Evolutionary conservation across 2,113 vertebrate species (phyloP).

Genomic region (Hyperopisus bebe): DNA sequence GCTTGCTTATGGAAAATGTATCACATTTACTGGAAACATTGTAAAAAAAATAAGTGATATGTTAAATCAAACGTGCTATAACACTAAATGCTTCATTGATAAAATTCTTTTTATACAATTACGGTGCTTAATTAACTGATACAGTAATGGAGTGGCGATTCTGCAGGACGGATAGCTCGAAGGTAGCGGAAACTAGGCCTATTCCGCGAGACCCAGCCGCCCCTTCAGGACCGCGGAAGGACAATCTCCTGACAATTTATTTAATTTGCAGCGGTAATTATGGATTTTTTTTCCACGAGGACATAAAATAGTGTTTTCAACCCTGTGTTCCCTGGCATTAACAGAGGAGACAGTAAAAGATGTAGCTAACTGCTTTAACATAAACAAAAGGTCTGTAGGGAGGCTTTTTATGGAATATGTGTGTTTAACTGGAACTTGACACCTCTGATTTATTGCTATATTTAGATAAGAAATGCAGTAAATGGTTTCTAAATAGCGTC

Average conservation of each 20-base stretch:
- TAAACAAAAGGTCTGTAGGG: slow-evolving; percentile 76
- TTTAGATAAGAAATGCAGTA: slow-evolving; percentile 84
- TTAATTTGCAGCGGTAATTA: slow-evolving; percentile 2
- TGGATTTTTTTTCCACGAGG: background rate
- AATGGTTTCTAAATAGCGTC: slow-evolving; percentile 74
- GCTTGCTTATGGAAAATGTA: background rate
- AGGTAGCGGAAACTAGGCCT: background rate
- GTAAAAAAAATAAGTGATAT: background rate
- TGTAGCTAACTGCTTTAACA: slow-evolving; percentile 65
- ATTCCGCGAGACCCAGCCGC: background rate
- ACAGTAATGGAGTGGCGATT: background rate
- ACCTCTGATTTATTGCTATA: slow-evolving; percentile 82
- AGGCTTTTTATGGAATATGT: slow-evolving; percentile 86
- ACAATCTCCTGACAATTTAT: background rate
- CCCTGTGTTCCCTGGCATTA: slow-evolving; percentile 57
- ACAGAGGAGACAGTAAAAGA: slow-evolving; percentile 68
- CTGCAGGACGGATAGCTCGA: background rate
- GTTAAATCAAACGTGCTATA: background rate
- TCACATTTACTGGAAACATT: background rate
- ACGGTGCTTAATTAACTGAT: background rate
- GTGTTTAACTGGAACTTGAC: slow-evolving; percentile 72
- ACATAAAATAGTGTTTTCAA: slow-evolving; percentile 50
- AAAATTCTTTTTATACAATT: background rate
- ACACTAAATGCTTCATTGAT: background rate
- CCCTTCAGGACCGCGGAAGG: background rate